Evolutionary conservation across 2,888 invertebrate species (phyloP), one percentile per base, ranked within the genome.

Genomic region (Octodonta nipae): DNA sequence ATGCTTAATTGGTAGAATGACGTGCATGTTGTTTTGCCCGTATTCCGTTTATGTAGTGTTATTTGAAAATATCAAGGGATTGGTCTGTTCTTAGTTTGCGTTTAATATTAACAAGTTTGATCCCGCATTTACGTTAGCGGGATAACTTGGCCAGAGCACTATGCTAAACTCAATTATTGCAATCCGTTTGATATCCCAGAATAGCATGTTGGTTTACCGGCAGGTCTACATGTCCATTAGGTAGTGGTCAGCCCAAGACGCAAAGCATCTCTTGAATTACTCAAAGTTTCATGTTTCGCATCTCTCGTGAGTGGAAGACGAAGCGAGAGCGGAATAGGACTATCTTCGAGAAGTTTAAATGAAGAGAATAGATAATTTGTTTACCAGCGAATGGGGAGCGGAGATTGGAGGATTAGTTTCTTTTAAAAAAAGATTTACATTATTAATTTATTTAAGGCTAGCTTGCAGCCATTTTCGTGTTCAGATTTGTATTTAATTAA

Each of bases 161-260:
- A 36, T 34, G 40, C 39, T 41, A 45, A 46, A 46, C 41, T 43
- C 41, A 46, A 45, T 46, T 46, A 46, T 46, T 43, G 34, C 45
- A 45, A 47, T 47, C 47, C 38, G 45, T 47, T 45, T 47, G 47
- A 47, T 42, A 45, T 42, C 43, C 39, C 34, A 37, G 35, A 36
- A 34, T n/a, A n/a, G 22, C 22, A 22, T 22, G 22, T 41, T 36
- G 43, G 40, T 38, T 42, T 36, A 38, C 42, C 41, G 26, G 33
- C 36, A 42, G 36, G 36, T n/a, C 22, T 22, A 22, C 41, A 33
- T 35, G 40, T 40, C 39, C 44, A 42, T 47, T 45, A 45, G 25
- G 35, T 34, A 31, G 33, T 38, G 46, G 46, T 42, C 44, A 46
- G 41, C 41, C 37, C 36, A 40, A 37, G 41, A 40, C 34, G 37